Percentiles rank a stretch among this genome's conserved stretches.
Evolutionary conservation across 2,888 invertebrate genomes (phyloP).

Genomic region (Leptinotarsa haldemani): DNA sequence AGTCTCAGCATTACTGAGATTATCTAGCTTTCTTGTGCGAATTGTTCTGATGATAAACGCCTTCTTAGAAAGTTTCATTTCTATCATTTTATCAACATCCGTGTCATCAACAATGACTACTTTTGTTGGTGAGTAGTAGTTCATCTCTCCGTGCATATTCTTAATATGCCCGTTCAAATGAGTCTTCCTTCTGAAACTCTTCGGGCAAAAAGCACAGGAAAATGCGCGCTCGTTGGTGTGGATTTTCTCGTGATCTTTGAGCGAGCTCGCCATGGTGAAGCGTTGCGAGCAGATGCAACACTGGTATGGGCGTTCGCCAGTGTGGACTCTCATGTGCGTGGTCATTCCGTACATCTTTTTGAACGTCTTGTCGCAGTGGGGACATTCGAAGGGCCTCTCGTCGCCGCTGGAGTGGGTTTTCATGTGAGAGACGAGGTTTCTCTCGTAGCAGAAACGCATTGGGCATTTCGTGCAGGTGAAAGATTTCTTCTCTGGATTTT

Average conservation of each 20-base stretch:
- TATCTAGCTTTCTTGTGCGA: neutral
- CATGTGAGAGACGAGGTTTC: neutral
- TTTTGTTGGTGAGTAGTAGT: neutral
- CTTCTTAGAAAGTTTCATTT: neutral
- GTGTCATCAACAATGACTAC: neutral
- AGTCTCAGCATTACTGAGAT: neutral
- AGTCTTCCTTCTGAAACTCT: neutral
- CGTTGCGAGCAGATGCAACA: neutral
- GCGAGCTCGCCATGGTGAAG: slow-evolving; percentile 4
- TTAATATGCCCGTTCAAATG: neutral
- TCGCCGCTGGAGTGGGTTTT: neutral
- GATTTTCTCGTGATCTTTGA: slow-evolving; percentile 1
- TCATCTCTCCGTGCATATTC: neutral
- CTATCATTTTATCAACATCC: neutral
- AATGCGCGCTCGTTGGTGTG: slow-evolving; percentile 1
- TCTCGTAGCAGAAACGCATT: neutral
- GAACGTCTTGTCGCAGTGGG: slow-evolving; percentile 4
- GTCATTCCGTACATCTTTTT: neutral
- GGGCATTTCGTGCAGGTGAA: neutral
- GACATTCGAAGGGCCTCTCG: neutral
- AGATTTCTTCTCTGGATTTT: neutral
- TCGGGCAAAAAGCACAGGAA: neutral
- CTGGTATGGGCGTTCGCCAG: neutral
- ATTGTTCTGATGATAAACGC: neutral
- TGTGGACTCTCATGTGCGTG: slow-evolving; percentile 4